Conservation (phyloP, 2,797 vertebrate genomes). For the Sebastes kiyomatsui region DNA sequence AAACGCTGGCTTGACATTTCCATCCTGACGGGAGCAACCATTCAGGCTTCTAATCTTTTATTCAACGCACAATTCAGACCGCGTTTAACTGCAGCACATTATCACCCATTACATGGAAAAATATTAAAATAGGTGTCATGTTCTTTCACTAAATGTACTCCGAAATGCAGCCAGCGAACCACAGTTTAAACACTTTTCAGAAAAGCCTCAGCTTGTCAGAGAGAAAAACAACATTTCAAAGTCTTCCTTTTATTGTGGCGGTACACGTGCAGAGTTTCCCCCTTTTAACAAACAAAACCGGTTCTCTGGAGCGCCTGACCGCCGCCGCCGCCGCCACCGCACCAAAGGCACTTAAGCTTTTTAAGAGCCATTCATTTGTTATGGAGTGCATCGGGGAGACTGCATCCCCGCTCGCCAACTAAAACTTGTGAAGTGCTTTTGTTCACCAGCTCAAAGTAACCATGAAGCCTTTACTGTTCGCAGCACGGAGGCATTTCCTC, state of each 20-base stretch:
- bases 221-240: slow-evolving; percentile 1
- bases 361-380: slow-evolving; percentile 40
- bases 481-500: slow-evolving; percentile 15
- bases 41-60: slow-evolving; percentile 47
- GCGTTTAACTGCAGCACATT: slow-evolving; percentile 31
- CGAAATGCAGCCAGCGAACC: background rate
- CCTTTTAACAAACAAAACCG: slow-evolving; percentile 7
- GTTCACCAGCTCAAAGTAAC: slow-evolving; percentile 26
- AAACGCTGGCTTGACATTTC: slow-evolving; percentile 50
- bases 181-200: background rate
- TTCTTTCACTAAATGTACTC: background rate
- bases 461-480: background rate
- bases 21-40: slow-evolving; percentile 37
- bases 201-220: background rate
- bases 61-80: slow-evolving; percentile 34
- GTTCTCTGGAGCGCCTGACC: background rate
- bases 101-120: background rate
- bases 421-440: slow-evolving; percentile 34
- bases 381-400: slow-evolving; percentile 30
- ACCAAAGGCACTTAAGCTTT: slow-evolving; percentile 44
- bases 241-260: background rate
- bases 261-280: background rate
- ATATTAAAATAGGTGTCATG: background rate
- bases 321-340: background rate
- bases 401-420: background rate